These are phyloP conservation scores for Scomberomorus guttatus DNA, from an alignment of 2,797 vertebrate species.

Conservation along the genomic window DNA sequence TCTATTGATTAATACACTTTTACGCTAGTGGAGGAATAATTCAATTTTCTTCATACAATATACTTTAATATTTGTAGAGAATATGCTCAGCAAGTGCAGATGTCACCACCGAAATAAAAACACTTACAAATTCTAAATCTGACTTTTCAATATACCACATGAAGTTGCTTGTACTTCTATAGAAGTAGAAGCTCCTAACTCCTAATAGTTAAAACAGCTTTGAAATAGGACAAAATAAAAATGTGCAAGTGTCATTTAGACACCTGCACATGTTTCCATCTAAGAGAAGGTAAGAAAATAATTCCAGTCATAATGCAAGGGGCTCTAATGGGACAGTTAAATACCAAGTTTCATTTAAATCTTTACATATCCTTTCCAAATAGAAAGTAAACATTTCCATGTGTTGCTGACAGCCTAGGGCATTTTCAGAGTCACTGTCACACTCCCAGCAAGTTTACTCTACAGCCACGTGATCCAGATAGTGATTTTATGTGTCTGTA, in stretches of 20 bases:
- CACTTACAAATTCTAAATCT: neutral
- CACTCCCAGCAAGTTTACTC: neutral
- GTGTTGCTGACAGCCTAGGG: too few species aligned
- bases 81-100: neutral
- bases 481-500: neutral
- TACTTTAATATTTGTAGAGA: constrained; percentile 15
- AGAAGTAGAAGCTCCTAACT: neutral
- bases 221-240: neutral
- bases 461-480: neutral
- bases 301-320: neutral
- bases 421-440: neutral
- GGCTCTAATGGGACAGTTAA: neutral
- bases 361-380: neutral
- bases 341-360: neutral
- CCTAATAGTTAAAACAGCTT: neutral
- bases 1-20: constrained; percentile 52
- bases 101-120: neutral
- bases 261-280: neutral
- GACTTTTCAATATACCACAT: neutral
- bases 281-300: too few species aligned
- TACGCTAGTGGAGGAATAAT: constrained; percentile 20
- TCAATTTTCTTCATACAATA: constrained; percentile 14
- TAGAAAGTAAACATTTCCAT: neutral
- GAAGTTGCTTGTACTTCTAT: neutral
- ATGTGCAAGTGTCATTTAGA: neutral